Evolutionary conservation across 2,797 vertebrate genomes (phyloP), one percentile per base, ranked within the genome.

Genomic region (Anisognathus igniventris): DNA sequence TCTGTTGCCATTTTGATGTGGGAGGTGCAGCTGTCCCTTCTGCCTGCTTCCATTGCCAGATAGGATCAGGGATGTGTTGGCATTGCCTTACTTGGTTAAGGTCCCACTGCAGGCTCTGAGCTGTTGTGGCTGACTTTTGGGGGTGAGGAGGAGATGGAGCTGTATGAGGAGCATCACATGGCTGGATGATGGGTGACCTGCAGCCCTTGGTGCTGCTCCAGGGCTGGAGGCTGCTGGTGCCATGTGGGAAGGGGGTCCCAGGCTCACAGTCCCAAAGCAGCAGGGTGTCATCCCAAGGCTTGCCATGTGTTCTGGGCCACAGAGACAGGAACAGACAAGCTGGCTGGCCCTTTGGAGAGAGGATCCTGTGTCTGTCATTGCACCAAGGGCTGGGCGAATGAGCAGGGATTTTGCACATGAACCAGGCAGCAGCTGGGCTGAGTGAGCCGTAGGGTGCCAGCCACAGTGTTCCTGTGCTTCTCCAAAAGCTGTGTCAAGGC

Each of bases 91-190:
- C 30, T 12, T 33, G 31, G 42, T 56, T 6, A 3, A 39, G 48
- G 42, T 79, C 18, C 4, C 20, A 0, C 33, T 37, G 57, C 67
- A 72, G 67, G 13, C 60, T 64, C 40, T 7, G 1, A n/a, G 48
- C 37, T 67, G 28, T 28, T 3, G 3, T 1, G 4, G 8, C 47
- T 42, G 51, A 5, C 51, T 58, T 58, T 21, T 0, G 3, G 54
- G 75, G 22, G 5, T 1, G 5, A 45, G 61, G 23, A 50, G 54
- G 30, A 72, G 42, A 53, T 21, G 4, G 57, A 25, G 16, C 68
- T 6, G 4, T 1, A 2, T 37, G 51, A 68, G 39, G 39, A 62
- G 42, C 3, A 3, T 39, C 1, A 1, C 1, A 0, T 31, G 42
- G 66, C 57, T 67, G 66, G 42, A 4, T 60, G 70, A 25, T 64